Conservation (phyloP, 2,797 vertebrate species). For the Arctocebus calabarensis region DNA sequence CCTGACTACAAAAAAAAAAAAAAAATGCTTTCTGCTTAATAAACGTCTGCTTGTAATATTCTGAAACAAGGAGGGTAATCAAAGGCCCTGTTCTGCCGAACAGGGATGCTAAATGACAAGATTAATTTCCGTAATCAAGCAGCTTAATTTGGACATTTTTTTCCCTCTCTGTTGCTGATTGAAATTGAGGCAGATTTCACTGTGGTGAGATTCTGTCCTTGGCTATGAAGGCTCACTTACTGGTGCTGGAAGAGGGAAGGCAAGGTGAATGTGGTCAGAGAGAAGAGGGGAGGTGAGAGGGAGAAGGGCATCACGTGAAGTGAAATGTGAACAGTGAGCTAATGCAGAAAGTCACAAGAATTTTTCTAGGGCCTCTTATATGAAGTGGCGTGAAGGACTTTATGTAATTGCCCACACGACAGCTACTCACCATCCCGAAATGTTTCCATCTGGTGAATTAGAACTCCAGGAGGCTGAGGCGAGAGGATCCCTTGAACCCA, state of each 20-base stretch:
- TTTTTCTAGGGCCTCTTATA: conserved; percentile 51
- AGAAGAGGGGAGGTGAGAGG: not conserved
- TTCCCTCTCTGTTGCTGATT: conserved; percentile 86
- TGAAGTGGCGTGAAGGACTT: conserved; percentile 75
- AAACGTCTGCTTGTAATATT: conserved; percentile 88
- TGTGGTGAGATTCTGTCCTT: conserved; percentile 81
- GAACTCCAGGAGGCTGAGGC: not conserved
- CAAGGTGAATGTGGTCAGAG: conserved; percentile 53
- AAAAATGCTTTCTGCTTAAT: conserved; percentile 86
- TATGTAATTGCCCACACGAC: fast-evolving
- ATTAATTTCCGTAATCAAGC: conserved; percentile 91
- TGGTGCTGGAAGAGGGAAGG: conserved; percentile 62
- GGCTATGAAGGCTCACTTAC: conserved; percentile 68
- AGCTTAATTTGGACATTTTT: conserved; percentile 89
- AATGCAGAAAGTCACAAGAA: conserved; percentile 28
- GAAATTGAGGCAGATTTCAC: conserved; percentile 87
- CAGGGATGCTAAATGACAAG: conserved; percentile 88
- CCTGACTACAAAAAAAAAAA: conserved; percentile 58
- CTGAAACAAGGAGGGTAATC: conserved; percentile 90
- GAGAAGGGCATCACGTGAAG: not conserved
- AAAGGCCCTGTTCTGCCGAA: conserved; percentile 87
- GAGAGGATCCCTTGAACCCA: too few species aligned
- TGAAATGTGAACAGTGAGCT: conserved; percentile 42
- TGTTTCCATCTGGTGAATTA: not conserved
- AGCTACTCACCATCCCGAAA: conserved; percentile 54